Conservation (phyloP, 2,888 invertebrate genomes). For the Hydroisotoma schaefferi region DNA sequence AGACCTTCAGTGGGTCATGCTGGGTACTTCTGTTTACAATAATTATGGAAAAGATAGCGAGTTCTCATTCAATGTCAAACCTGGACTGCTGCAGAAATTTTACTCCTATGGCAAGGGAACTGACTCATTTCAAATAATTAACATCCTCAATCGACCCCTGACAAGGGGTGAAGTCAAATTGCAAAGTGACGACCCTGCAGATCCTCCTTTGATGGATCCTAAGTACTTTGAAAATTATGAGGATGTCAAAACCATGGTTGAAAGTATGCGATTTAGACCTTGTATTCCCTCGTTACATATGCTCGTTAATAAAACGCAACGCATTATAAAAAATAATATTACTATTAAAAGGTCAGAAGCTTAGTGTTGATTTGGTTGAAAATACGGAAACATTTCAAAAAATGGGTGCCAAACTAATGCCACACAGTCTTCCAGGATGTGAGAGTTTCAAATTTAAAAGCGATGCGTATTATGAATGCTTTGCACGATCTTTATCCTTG, state of each 20-base stretch:
- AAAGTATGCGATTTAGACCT: conserved; percentile 12
- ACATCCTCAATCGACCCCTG: conserved; percentile 22
- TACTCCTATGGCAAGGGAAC: conserved; percentile 28
- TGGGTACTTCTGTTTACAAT: conserved; percentile 28
- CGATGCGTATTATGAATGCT: conserved; percentile 46
- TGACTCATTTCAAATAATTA: conserved; percentile 29
- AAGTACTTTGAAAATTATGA: conserved; percentile 32
- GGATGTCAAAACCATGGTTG: conserved; percentile 28
- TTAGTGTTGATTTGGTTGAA: conserved; percentile 33
- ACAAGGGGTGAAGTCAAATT: conserved; percentile 29
- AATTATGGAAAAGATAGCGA: conserved; percentile 29
- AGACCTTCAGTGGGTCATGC: conserved; percentile 31
- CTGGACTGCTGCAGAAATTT: conserved; percentile 19
- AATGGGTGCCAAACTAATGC: conserved; percentile 35
- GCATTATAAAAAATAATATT: not conserved
- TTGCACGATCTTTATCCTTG: conserved; percentile 19
- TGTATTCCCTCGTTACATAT: not conserved
- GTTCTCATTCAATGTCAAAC: conserved; percentile 24
- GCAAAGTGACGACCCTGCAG: conserved; percentile 23
- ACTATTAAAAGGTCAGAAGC: conserved; percentile 1
- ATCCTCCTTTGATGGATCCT: conserved; percentile 29
- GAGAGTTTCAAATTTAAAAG: conserved; percentile 30
- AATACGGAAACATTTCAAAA: conserved; percentile 35
- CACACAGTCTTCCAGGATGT: conserved; percentile 40
- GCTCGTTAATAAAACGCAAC: too few relatives aligned